These are phyloP conservation scores for Poeciliopsis prolifica DNA, from an alignment of 2,113 vertebrate genomes.

Conservation along the genomic window DNA sequence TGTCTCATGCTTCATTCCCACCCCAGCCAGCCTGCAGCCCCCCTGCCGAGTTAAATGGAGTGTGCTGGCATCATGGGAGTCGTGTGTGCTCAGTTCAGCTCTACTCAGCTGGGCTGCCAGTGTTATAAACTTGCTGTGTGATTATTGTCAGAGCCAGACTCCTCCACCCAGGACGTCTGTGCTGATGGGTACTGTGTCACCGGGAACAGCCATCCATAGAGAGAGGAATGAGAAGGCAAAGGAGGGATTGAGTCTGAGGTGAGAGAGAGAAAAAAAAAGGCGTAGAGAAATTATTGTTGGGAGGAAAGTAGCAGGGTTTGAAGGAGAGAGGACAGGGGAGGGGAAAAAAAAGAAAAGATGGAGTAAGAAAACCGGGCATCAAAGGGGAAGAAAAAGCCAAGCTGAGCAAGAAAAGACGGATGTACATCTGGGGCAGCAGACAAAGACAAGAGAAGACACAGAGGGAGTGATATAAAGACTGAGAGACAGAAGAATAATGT, in stretches of 20 bases:
- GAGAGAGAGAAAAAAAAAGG: conserved; percentile 23
- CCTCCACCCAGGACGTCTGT: conserved; percentile 65
- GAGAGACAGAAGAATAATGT: conserved; percentile 62
- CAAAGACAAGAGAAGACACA: conserved; percentile 66
- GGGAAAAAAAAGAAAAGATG: conserved; percentile 7
- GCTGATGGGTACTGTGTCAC: conserved; percentile 75
- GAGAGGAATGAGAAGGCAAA: conserved; percentile 43
- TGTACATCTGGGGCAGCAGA: conserved; percentile 64
- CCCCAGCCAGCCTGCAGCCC: conserved; percentile 60
- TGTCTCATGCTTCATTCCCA: conserved; percentile 63
- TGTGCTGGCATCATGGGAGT: conserved; percentile 75
- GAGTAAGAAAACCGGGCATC: conserved; percentile 47
- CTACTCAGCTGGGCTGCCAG: conserved; percentile 74
- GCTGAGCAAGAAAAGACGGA: conserved; percentile 56
- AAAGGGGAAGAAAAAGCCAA: conserved; percentile 54
- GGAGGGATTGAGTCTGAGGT: conserved; percentile 27
- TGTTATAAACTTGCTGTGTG: conserved; percentile 77
- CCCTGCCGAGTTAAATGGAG: conserved; percentile 82
- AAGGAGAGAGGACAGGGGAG: conserved; percentile 15
- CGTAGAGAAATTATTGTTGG: conserved; percentile 19
- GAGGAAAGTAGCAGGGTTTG: conserved; percentile 26
- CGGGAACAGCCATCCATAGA: conserved; percentile 58
- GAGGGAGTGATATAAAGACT: conserved; percentile 59
- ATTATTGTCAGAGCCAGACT: conserved; percentile 76
- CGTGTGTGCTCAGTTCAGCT: conserved; percentile 63